These are phyloP conservation scores for Lacanobia oleracea DNA, from an alignment of 2,888 invertebrate genomes.

Conservation along the genomic window DNA sequence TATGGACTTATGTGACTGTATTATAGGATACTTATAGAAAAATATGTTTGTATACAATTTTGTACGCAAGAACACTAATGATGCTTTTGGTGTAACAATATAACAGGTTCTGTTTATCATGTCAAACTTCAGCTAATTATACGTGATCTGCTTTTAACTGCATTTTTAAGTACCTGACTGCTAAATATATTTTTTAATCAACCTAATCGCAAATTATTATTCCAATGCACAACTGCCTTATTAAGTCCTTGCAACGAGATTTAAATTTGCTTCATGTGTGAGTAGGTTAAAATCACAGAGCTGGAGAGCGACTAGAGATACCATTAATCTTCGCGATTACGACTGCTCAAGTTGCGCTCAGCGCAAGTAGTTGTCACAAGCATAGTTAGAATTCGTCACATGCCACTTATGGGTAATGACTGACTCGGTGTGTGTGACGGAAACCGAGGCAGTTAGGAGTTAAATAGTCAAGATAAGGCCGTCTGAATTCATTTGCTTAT, in stretches of 20 bases:
- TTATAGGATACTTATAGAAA: constrained; percentile 1
- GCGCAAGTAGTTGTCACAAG: too few species aligned
- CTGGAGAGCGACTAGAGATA: not conserved
- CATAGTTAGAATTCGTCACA: too few species aligned
- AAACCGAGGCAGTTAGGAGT: too few species aligned
- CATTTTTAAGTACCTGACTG: constrained; percentile 45
- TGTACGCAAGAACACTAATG: constrained; percentile 4
- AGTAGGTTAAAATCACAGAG: not conserved
- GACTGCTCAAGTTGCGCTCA: too few species aligned
- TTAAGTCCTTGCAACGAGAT: not conserved
- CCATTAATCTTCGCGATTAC: not conserved
- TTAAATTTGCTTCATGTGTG: not conserved
- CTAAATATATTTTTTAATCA: not conserved
- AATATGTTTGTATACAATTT: constrained; percentile 35
- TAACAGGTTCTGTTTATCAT: not conserved
- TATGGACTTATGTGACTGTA: constrained; percentile 9
- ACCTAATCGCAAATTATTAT: not conserved
- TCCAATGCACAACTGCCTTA: not conserved
- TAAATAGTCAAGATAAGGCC: too few species aligned
- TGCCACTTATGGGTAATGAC: too few species aligned
- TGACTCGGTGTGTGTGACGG: too few species aligned
- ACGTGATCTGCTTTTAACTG: not conserved
- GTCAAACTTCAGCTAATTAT: not conserved
- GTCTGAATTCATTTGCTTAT: too few species aligned
- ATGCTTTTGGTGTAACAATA: constrained; percentile 9